A percentile compares a stretch with the other conserved stretches of the same genome.
Conservation (phyloP, 2,113 vertebrate genomes). For the Aleadryas rufinucha region DNA sequence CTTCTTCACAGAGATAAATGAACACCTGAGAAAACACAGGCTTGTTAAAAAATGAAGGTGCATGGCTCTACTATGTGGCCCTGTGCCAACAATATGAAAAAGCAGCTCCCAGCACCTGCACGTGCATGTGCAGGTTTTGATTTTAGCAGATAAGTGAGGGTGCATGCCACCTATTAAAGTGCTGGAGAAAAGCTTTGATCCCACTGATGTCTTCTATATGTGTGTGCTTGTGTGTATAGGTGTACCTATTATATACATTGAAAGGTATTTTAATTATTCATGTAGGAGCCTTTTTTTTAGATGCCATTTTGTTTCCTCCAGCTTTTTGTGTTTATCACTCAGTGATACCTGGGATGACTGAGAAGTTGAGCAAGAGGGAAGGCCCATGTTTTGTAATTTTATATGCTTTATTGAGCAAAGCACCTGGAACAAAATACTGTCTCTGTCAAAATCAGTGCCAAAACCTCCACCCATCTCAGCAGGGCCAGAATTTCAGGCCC, state of each 20-base stretch:
- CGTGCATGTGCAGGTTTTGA: conserved; percentile 9
- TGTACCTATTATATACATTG: not conserved
- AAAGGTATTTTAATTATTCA: conserved; percentile 29
- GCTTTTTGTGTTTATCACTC: conserved; percentile 10
- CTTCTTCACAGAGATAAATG: conserved; percentile 42
- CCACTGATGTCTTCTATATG: not conserved
- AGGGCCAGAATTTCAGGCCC: conserved; percentile 28
- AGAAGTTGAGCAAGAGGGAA: conserved; percentile 14
- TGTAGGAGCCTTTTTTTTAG: not conserved
- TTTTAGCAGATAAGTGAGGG: conserved; percentile 35
- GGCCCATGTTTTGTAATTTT: conserved; percentile 26
- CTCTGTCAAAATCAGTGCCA: conserved; percentile 21
- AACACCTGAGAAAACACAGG: conserved; percentile 58
- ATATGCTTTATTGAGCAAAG: conserved; percentile 24
- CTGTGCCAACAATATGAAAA: conserved; percentile 35
- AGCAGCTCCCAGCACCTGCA: conserved; percentile 41
- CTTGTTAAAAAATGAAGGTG: conserved; percentile 26
- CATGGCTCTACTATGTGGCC: conserved; percentile 19
- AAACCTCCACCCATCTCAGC: conserved; percentile 32
- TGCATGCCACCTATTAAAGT: conserved; percentile 46
- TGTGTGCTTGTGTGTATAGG: not conserved
- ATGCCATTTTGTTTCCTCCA: conserved; percentile 7
- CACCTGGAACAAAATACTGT: conserved; percentile 31
- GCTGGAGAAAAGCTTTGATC: conserved; percentile 62
- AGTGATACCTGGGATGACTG: conserved; percentile 7